Evolutionary conservation across 2,888 invertebrate genomes (phyloP), one percentile per base, ranked within the genome.

Genomic region (Eurytoma californica): DNA sequence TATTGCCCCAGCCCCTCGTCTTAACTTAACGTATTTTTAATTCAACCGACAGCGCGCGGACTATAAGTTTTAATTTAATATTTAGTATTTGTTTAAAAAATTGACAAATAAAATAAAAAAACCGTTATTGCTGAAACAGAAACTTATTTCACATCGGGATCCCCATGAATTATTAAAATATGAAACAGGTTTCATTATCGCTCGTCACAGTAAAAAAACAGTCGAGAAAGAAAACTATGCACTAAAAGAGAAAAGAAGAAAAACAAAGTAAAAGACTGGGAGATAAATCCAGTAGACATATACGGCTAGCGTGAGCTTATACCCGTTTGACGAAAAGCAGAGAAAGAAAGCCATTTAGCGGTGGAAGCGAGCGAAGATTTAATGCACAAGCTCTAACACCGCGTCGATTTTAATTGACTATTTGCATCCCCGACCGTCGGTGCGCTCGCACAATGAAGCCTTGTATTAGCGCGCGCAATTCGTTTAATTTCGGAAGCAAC

Each of bases 291-390:
- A 24, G 24, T 24, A 24, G 24, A 24, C 24, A 2, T 0, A 20
- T n/a, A 28, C 55, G 55, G 55, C 28, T 5, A 39, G 28, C 12
- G 55, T 3, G 55, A 9, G 58, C 57, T 51, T 63, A 47, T 47
- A 18, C 30, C 39, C 57, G 14, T 76, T 76, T 55, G 69, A 69
- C 55, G 76, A 60, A 53, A 30, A 16, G 61, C 16, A 53, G 53
- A 4, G 39, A 30, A 30, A 61, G 61, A 69, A 75, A 76, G 61
- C 63, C 55, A 77, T 77, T 77, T 65, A 77, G 63, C 65, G 77
- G 24, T 4, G 4, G 24, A 3, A 60, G 53, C 66, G 47, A 16
- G 61, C 18, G 16, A 14, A 67, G 49, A 67, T 74, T 74, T 74
- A 28, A 74, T 67, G 58, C 58, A 30, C 57, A 30, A n/a, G 68